Evolutionary conservation across 2,113 vertebrate species (phyloP).

Genomic region (Etheostoma cragini): DNA sequence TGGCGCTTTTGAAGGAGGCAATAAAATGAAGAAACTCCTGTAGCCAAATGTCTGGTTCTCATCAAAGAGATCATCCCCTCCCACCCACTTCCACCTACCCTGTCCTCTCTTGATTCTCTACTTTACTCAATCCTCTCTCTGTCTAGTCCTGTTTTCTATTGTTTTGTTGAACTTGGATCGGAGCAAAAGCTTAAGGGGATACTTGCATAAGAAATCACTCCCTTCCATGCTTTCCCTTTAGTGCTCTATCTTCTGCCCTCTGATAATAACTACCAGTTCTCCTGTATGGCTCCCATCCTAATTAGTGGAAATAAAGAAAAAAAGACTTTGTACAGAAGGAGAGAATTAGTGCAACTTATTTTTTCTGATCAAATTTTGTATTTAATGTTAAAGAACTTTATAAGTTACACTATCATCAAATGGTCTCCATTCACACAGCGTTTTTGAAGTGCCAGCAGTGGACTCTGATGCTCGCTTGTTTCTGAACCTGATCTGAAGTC

Average conservation of each 20-base stretch:
- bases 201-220: conserved; percentile 47
- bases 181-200: conserved; percentile 33
- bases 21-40: conserved; percentile 11
- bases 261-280: conserved; percentile 66
- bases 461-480: background rate
- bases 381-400: conserved; percentile 2
- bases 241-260: conserved; percentile 12
- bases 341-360: background rate
- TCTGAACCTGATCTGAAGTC: background rate
- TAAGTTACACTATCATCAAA: conserved; percentile 41
- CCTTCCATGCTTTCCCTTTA: conserved; percentile 6
- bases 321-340: conserved; percentile 30
- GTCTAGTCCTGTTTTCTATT: conserved; percentile 37
- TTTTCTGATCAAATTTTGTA: too few species aligned
- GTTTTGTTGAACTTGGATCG: conserved; percentile 53
- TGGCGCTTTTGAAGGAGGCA: background rate
- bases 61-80: conserved; percentile 27
- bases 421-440: conserved; percentile 31
- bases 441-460: background rate
- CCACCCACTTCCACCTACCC: conserved; percentile 14
- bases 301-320: conserved; percentile 15
- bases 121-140: conserved; percentile 24
- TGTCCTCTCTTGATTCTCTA: conserved; percentile 1
- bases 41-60: conserved; percentile 55
- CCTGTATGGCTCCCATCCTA: conserved; percentile 1